phyloP scores from a whole-genome alignment of 2,888 invertebrate species.

The Zonitis immaculata region DNA sequence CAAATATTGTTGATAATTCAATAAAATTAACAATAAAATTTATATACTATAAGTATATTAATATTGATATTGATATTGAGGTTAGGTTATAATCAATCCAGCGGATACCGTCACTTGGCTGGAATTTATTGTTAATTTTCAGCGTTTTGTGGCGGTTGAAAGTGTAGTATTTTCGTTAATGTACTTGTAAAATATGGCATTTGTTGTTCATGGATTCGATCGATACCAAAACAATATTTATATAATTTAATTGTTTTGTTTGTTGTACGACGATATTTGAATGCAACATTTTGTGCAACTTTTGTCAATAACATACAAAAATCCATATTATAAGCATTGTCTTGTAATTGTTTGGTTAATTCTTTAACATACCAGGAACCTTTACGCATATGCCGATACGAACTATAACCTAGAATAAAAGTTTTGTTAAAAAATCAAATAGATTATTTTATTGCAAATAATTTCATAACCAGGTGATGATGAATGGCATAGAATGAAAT shows the following conservation, averaged over 20 bases:
- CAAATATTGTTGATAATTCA: too few relatives aligned
- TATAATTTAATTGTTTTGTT: neutral
- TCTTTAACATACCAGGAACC: neutral
- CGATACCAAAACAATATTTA: neutral
- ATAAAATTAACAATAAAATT: too few relatives aligned
- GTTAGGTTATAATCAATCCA: neutral
- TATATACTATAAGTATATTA: too few relatives aligned
- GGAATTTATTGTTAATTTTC: neutral
- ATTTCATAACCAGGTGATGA: neutral
- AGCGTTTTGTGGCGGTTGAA: neutral
- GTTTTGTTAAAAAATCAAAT: neutral
- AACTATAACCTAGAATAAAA: neutral
- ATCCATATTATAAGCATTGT: neutral
- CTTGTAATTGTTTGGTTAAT: neutral
- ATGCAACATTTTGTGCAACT: neutral
- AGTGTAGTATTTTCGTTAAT: slow-evolving; percentile 5
- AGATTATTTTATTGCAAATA: neutral
- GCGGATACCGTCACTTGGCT: neutral
- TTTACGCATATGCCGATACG: neutral
- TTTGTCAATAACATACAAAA: neutral
- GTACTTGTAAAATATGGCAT: neutral
- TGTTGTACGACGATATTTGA: neutral
- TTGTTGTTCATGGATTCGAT: neutral
- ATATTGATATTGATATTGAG: neutral
- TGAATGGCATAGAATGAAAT: neutral